These are phyloP conservation scores for Eubasilissa regina DNA, from an alignment of 1,140 invertebrate species.

Conservation along the genomic window DNA sequence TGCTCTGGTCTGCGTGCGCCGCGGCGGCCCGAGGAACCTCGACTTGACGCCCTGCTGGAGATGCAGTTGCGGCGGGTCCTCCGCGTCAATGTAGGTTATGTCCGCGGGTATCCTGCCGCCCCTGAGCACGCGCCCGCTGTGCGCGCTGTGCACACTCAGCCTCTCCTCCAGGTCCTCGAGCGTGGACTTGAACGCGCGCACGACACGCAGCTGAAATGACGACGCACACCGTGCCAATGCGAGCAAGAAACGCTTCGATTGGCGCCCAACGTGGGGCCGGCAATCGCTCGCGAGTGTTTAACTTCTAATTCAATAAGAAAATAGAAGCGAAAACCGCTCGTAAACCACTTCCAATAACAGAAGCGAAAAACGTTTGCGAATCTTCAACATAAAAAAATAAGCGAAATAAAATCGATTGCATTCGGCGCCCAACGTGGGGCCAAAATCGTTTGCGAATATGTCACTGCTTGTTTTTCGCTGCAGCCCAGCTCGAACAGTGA, in stretches of 20 bases:
- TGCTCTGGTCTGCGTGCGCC: slow-evolving; percentile 62
- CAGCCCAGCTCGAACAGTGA: slow-evolving; percentile 17
- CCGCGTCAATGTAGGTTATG: slow-evolving; percentile 94
- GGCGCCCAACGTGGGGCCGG: slow-evolving; percentile 5
- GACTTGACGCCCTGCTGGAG: slow-evolving; percentile 68
- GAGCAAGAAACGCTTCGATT: background rate
- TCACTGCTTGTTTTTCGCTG: slow-evolving; percentile 30
- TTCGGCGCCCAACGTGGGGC: background rate
- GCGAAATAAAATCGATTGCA: too few species aligned
- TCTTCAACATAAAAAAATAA: too few species aligned
- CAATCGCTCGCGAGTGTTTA: background rate
- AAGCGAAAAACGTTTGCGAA: too few species aligned
- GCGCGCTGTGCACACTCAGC: slow-evolving; percentile 97
- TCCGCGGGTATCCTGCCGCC: slow-evolving; percentile 85
- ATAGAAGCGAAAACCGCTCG: too few species aligned
- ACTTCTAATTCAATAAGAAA: too few species aligned
- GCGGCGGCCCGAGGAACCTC: slow-evolving; percentile 70
- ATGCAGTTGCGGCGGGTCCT: slow-evolving; percentile 75
- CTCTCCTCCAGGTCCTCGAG: slow-evolving; percentile 99
- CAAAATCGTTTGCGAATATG: background rate
- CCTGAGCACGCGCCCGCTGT: slow-evolving; percentile 89
- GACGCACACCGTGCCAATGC: slow-evolving; percentile 61
- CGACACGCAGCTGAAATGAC: slow-evolving; percentile 99
- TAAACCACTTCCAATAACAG: too few species aligned
- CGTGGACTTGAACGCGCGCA: slow-evolving; percentile 99